Percentiles rank a stretch among this genome's conserved stretches.
Evolutionary conservation across 2,888 invertebrate species (phyloP).

Genomic region (Pyrocoelia pectoralis): DNA sequence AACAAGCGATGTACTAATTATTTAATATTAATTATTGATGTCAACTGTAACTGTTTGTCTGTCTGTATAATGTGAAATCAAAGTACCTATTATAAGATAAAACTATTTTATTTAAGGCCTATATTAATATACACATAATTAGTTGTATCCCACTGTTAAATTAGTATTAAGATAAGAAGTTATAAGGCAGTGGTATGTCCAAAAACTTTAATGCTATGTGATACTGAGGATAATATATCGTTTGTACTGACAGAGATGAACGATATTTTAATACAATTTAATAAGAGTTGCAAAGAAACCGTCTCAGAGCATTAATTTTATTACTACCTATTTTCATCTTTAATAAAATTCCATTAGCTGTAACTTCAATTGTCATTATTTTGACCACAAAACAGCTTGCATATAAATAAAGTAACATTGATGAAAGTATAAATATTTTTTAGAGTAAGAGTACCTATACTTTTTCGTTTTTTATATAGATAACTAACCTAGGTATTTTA

Average conservation of each 20-base stretch:
- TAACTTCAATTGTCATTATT: too few relatives aligned
- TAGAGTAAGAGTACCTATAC: too few relatives aligned
- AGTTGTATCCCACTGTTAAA: slow-evolving; percentile 34
- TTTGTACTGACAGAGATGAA: slow-evolving; percentile 37
- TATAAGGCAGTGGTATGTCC: slow-evolving; percentile 35
- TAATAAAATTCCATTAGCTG: background rate
- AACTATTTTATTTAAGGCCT: slow-evolving; percentile 32
- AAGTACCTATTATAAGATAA: slow-evolving; percentile 29
- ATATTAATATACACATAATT: slow-evolving; percentile 31
- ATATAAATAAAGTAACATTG: too few relatives aligned
- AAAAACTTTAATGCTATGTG: slow-evolving; percentile 37
- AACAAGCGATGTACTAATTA: slow-evolving; percentile 13
- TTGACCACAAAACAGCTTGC: too few relatives aligned
- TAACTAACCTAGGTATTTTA: background rate
- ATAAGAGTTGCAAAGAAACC: slow-evolving; percentile 34
- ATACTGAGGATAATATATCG: slow-evolving; percentile 38
- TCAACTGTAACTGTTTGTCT: slow-evolving; percentile 25
- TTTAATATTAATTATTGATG: slow-evolving; percentile 18
- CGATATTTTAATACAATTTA: slow-evolving; percentile 38
- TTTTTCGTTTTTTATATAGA: too few relatives aligned
- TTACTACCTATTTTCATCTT: background rate
- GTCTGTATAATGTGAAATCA: slow-evolving; percentile 28
- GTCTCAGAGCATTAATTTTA: slow-evolving; percentile 16
- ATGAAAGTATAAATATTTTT: too few relatives aligned
- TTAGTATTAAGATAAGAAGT: slow-evolving; percentile 32